These are phyloP conservation scores for Drosophila suboccidentalis DNA, from an alignment of 2,888 invertebrate genomes.

Conservation along the genomic window DNA sequence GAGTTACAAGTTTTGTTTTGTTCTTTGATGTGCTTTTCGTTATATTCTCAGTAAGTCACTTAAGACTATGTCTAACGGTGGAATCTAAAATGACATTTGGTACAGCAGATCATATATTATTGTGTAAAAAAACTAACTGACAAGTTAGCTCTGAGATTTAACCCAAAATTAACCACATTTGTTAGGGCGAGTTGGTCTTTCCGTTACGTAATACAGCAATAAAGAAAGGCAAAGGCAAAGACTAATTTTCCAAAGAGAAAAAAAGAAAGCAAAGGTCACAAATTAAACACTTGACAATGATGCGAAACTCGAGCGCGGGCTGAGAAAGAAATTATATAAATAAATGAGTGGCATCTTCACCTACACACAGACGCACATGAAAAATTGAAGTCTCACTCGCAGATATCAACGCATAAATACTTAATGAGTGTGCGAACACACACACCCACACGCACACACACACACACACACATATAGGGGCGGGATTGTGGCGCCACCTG, in stretches of 20 bases:
- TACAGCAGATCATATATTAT: constrained; percentile 3
- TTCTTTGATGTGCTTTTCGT: no score
- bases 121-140: constrained; percentile 2
- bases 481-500: constrained; percentile 43
- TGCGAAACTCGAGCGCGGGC: constrained; percentile 25
- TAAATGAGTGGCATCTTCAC: constrained; percentile 57
- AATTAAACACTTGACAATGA: constrained; percentile 59
- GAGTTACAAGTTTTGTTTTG: not conserved
- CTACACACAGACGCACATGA: constrained; percentile 37
- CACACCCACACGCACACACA: constrained; percentile 18
- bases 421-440: constrained; percentile 63
- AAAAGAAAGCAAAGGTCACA: constrained; percentile 48
- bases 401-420: constrained; percentile 79
- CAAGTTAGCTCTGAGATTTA: constrained; percentile 16
- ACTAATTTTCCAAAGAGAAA: not conserved
- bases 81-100: not conserved
- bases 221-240: constrained; percentile 6
- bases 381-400: constrained; percentile 72
- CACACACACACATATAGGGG: constrained; percentile 13
- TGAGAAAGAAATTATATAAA: constrained; percentile 67
- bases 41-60: not conserved
- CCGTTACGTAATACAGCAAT: constrained; percentile 29
- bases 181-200: constrained; percentile 12
- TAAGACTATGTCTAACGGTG: not conserved
- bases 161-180: constrained; percentile 28